phyloP scores from a whole-genome alignment of 2,797 vertebrate genomes.

The Fistularia commersonii region DNA sequence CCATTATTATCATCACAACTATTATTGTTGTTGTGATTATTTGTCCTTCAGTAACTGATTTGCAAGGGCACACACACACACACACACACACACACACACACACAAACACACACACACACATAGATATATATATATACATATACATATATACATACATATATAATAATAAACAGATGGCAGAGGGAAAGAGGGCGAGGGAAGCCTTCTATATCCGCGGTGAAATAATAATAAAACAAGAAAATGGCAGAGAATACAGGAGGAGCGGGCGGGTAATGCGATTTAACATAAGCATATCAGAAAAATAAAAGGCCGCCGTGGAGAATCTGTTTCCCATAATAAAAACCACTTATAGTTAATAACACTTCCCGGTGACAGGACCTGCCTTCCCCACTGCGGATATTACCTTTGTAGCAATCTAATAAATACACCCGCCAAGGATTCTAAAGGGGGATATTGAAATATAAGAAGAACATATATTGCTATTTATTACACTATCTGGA shows the following conservation, averaged over 20 bases:
- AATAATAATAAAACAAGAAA: constrained; percentile 36
- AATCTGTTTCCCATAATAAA: constrained; percentile 80
- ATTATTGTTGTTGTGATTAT: too few species aligned
- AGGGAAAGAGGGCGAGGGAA: neutral
- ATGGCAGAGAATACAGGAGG: constrained; percentile 62
- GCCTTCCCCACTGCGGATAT: constrained; percentile 81
- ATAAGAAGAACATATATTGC: constrained; percentile 80
- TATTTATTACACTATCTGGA: constrained; percentile 76
- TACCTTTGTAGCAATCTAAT: constrained; percentile 83
- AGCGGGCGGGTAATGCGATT: constrained; percentile 75
- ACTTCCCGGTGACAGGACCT: constrained; percentile 76
- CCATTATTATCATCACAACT: too few species aligned
- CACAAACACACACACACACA: too few species aligned
- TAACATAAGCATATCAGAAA: constrained; percentile 77
- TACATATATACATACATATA: too few species aligned
- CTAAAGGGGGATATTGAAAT: constrained; percentile 83
- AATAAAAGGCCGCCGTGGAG: constrained; percentile 76
- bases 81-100: too few species aligned
- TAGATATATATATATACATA: too few species aligned
- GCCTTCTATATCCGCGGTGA: neutral
- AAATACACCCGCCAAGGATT: constrained; percentile 83
- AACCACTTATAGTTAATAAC: constrained; percentile 82
- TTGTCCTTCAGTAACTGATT: too few species aligned
- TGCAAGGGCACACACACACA: too few species aligned
- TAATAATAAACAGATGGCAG: too few species aligned